Conservation (phyloP, 2,113 vertebrate genomes). For the Micromys minutus region DNA sequence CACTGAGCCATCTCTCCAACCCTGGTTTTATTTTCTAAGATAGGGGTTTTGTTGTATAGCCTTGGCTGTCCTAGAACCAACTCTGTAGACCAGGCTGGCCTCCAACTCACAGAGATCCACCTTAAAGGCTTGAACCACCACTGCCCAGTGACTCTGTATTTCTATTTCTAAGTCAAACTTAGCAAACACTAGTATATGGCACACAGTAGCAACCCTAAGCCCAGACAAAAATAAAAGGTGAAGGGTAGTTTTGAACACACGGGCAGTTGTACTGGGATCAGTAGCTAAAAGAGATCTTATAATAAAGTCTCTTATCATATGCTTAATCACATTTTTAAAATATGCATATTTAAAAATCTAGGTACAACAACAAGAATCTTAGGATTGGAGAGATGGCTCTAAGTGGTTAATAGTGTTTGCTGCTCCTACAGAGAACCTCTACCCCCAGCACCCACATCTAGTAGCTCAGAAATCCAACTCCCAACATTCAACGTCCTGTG, state of each 20-base stretch:
- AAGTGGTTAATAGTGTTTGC: not conserved
- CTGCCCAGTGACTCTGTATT: not conserved
- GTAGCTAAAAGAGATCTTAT: not conserved
- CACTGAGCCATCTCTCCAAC: too few relatives aligned
- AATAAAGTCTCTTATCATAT: not conserved
- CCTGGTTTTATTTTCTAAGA: not conserved
- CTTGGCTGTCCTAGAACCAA: not conserved
- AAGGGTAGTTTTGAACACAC: not conserved
- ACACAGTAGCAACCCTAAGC: not conserved
- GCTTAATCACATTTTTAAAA: not conserved
- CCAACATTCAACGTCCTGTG: not conserved
- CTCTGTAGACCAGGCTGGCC: not conserved
- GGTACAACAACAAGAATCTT: not conserved
- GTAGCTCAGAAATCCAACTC: not conserved
- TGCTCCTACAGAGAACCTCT: not conserved
- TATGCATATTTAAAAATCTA: not conserved
- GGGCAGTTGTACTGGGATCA: not conserved
- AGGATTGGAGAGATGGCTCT: not conserved
- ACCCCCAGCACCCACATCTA: not conserved
- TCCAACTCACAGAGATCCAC: not conserved
- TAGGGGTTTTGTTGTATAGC: not conserved
- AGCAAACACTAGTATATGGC: not conserved
- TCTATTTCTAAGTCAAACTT: conserved; percentile 42
- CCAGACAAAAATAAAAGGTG: not conserved
- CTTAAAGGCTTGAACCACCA: not conserved